Conservation (phyloP, 2,113 vertebrate species). For the Crotophaga sulcirostris region DNA sequence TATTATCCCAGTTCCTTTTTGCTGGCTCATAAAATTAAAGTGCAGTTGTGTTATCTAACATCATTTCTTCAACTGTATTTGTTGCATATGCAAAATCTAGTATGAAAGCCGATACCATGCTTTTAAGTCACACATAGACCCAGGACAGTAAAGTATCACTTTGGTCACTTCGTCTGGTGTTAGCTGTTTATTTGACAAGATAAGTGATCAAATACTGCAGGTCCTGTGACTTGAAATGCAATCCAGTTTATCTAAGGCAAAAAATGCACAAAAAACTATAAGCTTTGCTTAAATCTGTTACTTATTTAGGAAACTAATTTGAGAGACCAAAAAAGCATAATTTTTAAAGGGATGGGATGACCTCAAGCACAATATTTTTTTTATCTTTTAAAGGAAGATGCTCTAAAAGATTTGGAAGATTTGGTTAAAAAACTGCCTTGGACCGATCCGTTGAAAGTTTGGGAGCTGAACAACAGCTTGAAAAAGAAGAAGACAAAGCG, state of each 20-base stretch:
- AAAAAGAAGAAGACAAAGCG: slow-evolving; percentile 89
- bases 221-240: background rate
- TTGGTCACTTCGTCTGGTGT: background rate
- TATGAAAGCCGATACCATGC: accelerated
- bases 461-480: slow-evolving; percentile 87
- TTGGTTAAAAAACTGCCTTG: slow-evolving; percentile 88
- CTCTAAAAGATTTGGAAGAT: slow-evolving; percentile 85
- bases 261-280: background rate
- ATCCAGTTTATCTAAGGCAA: background rate
- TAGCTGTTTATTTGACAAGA: background rate
- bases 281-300: background rate
- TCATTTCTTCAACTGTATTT: background rate
- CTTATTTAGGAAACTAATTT: background rate
- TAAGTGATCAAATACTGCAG: accelerated
- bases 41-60: accelerated
- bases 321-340: background rate
- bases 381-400: slow-evolving; percentile 83
- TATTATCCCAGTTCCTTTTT: background rate
- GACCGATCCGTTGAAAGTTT: slow-evolving; percentile 85
- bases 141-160: accelerated
- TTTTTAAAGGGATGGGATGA: background rate
- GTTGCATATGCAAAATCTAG: background rate
- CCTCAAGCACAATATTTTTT: background rate
- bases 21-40: background rate
- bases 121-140: background rate